Base-by-base conservation (phyloP, 2,888 invertebrate species). In the Ennomos fuscantarius region DNA sequence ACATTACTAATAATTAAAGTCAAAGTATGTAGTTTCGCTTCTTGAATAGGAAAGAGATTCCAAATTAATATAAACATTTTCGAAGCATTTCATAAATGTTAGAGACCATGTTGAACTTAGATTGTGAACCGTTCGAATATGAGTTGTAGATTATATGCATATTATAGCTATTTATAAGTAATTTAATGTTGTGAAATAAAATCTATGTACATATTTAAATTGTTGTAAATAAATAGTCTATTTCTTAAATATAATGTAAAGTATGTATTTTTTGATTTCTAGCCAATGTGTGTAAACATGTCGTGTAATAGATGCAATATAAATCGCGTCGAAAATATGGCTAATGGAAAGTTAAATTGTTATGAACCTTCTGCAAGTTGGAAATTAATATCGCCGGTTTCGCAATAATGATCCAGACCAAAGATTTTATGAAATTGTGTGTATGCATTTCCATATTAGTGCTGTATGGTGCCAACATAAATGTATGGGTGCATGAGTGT, bases 211-310 rank as follows among this genome's bases (percentile, higher is more conserved):
- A 81, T 87, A 86, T 78, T 82, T 81, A 82, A 84, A 86, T 89
- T 88, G 84, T 87, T 89, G 89, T 90, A 89, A 88, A 89, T 90
- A 88, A 63, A 89, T 87, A 87, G 87, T 88, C 77, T 87, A 90
- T 87, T 75, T 82, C 78, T 81, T 77, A 80, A 72, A 73, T 78
- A 77, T 68, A 70, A 65, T 62, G 34, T 60, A 61, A 57, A 62
- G 62, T 69, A 68, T 67, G 56, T 64, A 62, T 65, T 57, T 62
- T 70, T 57, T 52, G 57, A 61, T 72, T 73, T 69, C 63, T 64
- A 66, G 65, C 62, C 62, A 60, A 60, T 63, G 42, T 65, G 57
- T 59, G 55, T 34, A 46, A 42, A 58, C 37, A 48, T 54, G 41
- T 55, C 11, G 33, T 44, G 5, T 40, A 31, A 55, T 24, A 24